phyloP scores from a whole-genome alignment of 2,888 invertebrate genomes.

The Acrocera orbiculus region DNA sequence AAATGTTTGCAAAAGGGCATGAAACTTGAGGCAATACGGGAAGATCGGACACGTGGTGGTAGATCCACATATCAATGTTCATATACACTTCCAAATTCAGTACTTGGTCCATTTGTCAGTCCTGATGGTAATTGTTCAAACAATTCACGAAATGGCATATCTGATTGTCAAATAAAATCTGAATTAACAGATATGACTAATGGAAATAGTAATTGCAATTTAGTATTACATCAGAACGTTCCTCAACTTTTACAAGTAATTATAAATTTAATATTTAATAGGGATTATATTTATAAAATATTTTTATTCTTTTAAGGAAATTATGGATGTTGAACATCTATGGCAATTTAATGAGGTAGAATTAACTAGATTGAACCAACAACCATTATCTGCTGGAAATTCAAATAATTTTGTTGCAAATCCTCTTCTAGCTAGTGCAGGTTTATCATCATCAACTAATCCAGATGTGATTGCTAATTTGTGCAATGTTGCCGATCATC shows the following conservation, averaged over 20 bases:
- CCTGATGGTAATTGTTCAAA: conserved; percentile 21
- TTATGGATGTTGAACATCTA: conserved; percentile 89
- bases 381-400: conserved; percentile 19
- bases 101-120: conserved; percentile 35
- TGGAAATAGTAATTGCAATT: conserved; percentile 10
- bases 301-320: conserved; percentile 44
- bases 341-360: conserved; percentile 88
- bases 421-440: conserved; percentile 38
- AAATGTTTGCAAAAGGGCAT: conserved; percentile 91
- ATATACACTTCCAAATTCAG: conserved; percentile 63
- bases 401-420: conserved; percentile 31
- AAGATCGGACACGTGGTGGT: conserved; percentile 87
- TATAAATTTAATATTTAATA: not conserved
- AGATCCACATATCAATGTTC: conserved; percentile 92
- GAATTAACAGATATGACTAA: conserved; percentile 30
- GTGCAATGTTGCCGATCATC: conserved; percentile 87
- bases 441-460: conserved; percentile 37
- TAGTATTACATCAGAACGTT: conserved; percentile 24
- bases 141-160: conserved; percentile 31
- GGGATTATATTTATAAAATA: not conserved
- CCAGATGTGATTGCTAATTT: conserved; percentile 76
- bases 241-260: conserved; percentile 28
- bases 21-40: conserved; percentile 92
- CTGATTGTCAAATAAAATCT: conserved; percentile 33
- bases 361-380: conserved; percentile 43